Percentiles rank a stretch among this genome's conserved stretches.
These are phyloP conservation scores for Epistrophe grossulariae DNA, from an alignment of 2,888 invertebrate species.

Conservation along the genomic window DNA sequence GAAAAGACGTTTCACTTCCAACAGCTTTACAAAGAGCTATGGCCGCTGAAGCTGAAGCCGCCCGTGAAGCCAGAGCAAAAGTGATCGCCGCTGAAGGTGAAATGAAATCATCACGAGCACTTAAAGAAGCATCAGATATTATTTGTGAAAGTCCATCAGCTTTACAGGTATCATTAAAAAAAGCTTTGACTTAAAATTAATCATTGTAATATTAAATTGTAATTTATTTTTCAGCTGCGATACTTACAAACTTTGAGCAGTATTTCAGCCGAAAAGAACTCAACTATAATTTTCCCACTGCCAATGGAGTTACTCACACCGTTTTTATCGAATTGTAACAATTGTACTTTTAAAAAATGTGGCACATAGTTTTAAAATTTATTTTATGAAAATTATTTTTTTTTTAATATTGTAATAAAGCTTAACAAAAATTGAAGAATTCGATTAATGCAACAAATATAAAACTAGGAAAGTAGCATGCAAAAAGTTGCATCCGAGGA, in stretches of 20 bases:
- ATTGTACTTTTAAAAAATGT: slow-evolving; percentile 66
- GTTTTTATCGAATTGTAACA: slow-evolving; percentile 77
- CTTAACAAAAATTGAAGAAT: no score
- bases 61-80: slow-evolving; percentile 91
- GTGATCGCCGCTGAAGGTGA: slow-evolving; percentile 94
- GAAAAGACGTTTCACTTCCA: slow-evolving; percentile 92
- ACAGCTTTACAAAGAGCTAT: slow-evolving; percentile 91
- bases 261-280: slow-evolving; percentile 97
- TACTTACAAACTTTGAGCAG: slow-evolving; percentile 95
- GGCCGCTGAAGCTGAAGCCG: slow-evolving; percentile 93
- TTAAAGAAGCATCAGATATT: slow-evolving; percentile 93
- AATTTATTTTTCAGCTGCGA: slow-evolving; percentile 87
- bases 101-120: slow-evolving; percentile 91
- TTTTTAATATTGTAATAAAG: neutral
- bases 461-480: no score
- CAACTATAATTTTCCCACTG: slow-evolving; percentile 96
- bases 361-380: slow-evolving; percentile 1
- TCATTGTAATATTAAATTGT: neutral
- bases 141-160: slow-evolving; percentile 91
- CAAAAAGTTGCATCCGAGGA: no score
- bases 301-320: slow-evolving; percentile 91
- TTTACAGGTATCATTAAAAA: slow-evolving; percentile 82
- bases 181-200: neutral
- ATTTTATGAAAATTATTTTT: neutral
- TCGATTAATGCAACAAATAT: no score